These are phyloP conservation scores for Melanargia galathea DNA, from an alignment of 2,888 invertebrate genomes.

Conservation along the genomic window DNA sequence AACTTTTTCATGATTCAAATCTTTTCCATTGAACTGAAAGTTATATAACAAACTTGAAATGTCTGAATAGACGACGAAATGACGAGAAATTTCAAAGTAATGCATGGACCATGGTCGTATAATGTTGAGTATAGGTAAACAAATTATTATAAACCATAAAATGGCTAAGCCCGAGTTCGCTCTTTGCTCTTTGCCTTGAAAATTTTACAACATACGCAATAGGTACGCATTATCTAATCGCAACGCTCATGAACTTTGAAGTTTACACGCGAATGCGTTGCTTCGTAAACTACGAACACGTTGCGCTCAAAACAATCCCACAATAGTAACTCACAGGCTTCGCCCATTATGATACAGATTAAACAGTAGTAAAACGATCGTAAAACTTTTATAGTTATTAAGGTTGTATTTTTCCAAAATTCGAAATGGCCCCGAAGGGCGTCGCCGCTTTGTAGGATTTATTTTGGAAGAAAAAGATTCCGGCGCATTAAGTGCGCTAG, in stretches of 20 bases:
- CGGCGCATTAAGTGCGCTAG: slow-evolving; percentile 60
- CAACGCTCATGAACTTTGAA: slow-evolving; percentile 41
- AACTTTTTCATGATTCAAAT: too few relatives aligned
- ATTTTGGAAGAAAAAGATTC: slow-evolving; percentile 57
- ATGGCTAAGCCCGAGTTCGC: slow-evolving; percentile 23
- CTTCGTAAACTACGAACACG: slow-evolving; percentile 43
- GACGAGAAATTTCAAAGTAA: background rate
- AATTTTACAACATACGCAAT: slow-evolving; percentile 23
- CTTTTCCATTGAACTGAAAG: background rate
- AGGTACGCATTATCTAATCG: slow-evolving; percentile 41
- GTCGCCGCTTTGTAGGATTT: slow-evolving; percentile 57
- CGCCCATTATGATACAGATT: slow-evolving; percentile 68
- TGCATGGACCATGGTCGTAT: too few relatives aligned
- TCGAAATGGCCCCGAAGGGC: slow-evolving; percentile 66
- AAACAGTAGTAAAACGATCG: slow-evolving; percentile 76
- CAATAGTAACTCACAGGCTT: slow-evolving; percentile 60
- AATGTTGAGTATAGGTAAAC: slow-evolving; percentile 6
- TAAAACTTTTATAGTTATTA: slow-evolving; percentile 73
- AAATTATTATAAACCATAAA: slow-evolving; percentile 26
- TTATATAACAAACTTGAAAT: background rate
- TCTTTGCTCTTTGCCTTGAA: slow-evolving; percentile 37
- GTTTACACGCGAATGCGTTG: slow-evolving; percentile 41
- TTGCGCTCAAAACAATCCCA: slow-evolving; percentile 46
- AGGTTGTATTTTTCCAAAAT: slow-evolving; percentile 68
- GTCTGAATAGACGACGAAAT: background rate